Evolutionary conservation across 2,888 invertebrate genomes (phyloP), one percentile per base, ranked within the genome.

Genomic region (Lasioglossum oenotherae): DNA sequence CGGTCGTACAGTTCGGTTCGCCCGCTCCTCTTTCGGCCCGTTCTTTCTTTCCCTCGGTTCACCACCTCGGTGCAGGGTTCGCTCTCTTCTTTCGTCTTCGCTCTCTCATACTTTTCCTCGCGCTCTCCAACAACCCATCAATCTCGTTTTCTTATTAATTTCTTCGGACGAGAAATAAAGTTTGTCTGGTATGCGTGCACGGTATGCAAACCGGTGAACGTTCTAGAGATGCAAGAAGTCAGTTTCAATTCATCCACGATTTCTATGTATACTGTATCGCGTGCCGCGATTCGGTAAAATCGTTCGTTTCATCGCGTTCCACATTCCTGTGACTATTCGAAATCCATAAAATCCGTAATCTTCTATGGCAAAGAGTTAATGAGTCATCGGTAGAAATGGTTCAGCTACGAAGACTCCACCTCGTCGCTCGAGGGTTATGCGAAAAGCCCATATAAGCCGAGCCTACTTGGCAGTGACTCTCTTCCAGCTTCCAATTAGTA

Each of bases 51-150:
- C 10, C 57, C 6, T 27, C 64, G 64, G 64, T 64, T 64, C 64
- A 31, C 64, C 64, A 64, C 16, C 16, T 64, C 31, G 27, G 27
- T n/a, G 4, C 60, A 60, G 27, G 14, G 60, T 60, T 27, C 60
- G 5, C 60, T 79, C 75, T 75, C 23, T 23, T 83, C 41, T 53
- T 77, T 27, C 76, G 16, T 64, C 71, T 81, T 87, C 76, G 27
- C 57, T 74, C 75, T 75, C 79, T 46, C 35, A 16, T 10, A 38
- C n/a, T 31, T 64, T 64, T 31, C 64, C 64, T 31, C 5, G 5
- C 27, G 60, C 60, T 16, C 16, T 1, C 16, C 14, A 60, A 5
- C 60, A 0, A 60, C 31, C 27, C 16, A 31, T 31, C 64, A 31
- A 64, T 31, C 6, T 31, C 31, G 0, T 6, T 5, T 46, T 46